Evolutionary conservation across 1,140 invertebrate species (phyloP).

Genomic region (Tribolium madens): DNA sequence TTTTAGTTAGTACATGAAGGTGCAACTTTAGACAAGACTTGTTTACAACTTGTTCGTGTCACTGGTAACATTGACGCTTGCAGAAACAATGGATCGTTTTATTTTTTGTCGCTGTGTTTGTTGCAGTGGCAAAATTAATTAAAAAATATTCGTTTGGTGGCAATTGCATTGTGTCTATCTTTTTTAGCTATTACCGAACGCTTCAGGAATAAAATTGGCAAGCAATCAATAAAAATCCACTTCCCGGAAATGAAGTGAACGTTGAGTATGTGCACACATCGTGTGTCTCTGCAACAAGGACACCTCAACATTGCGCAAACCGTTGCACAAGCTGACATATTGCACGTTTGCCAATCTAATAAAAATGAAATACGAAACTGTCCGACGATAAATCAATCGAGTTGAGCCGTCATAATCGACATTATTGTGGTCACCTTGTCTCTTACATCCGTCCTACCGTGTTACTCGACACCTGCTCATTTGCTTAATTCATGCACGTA

Average conservation of each 20-base stretch:
- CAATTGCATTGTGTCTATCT: neutral
- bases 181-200: constrained; percentile 19
- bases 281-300: constrained; percentile 35
- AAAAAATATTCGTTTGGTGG: neutral
- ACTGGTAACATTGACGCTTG: neutral
- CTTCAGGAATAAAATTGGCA: constrained; percentile 32
- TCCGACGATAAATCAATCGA: constrained; percentile 7
- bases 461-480: constrained; percentile 12
- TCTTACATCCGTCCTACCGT: neutral
- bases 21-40: neutral
- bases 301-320: constrained; percentile 36
- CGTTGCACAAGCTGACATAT: constrained; percentile 45
- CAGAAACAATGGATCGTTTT: neutral
- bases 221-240: constrained; percentile 30
- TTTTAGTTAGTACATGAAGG: too few species aligned
- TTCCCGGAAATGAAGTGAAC: constrained; percentile 35
- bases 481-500: constrained; percentile 27
- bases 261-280: constrained; percentile 11
- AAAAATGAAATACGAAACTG: constrained; percentile 9
- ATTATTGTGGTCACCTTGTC: neutral
- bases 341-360: constrained; percentile 32
- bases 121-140: too few species aligned
- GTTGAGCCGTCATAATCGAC: constrained; percentile 7
- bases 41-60: neutral
- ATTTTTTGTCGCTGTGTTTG: too few species aligned